Conservation (phyloP, 2,113 vertebrate genomes). For the Nicator chloris region DNA sequence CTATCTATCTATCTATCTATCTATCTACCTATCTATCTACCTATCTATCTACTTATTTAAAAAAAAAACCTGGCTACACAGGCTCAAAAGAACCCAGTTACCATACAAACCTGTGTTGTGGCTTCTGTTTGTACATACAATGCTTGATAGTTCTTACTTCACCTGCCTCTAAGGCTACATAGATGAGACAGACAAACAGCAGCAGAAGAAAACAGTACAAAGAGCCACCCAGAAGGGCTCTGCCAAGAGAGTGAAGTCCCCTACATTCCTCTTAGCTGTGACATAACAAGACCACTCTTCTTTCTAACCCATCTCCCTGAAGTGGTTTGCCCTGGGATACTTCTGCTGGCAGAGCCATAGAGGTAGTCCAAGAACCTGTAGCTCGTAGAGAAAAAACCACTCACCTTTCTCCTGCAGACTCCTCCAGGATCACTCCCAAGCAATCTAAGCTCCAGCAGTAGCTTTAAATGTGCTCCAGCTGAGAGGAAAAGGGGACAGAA, state of each 20-base stretch:
- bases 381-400: not conserved
- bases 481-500: not conserved
- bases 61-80: not conserved
- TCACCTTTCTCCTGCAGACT: not conserved
- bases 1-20: not conserved
- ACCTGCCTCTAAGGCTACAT: not conserved
- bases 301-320: not conserved
- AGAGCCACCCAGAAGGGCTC: not conserved
- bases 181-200: not conserved
- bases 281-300: not conserved
- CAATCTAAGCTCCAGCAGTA: not conserved
- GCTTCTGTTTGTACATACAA: not conserved
- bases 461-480: not conserved
- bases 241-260: not conserved
- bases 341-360: not conserved
- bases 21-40: not conserved
- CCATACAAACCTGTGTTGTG: not conserved
- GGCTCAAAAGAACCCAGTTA: not conserved
- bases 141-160: not conserved
- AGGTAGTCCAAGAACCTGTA: not conserved
- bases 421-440: not conserved
- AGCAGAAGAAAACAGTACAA: not conserved
- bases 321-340: not conserved
- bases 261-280: not conserved
- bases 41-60: not conserved